Percentiles rank a stretch among this genome's conserved stretches.
phyloP scores from a whole-genome alignment of 1,140 invertebrate species.

The Drosophila arawakana region DNA sequence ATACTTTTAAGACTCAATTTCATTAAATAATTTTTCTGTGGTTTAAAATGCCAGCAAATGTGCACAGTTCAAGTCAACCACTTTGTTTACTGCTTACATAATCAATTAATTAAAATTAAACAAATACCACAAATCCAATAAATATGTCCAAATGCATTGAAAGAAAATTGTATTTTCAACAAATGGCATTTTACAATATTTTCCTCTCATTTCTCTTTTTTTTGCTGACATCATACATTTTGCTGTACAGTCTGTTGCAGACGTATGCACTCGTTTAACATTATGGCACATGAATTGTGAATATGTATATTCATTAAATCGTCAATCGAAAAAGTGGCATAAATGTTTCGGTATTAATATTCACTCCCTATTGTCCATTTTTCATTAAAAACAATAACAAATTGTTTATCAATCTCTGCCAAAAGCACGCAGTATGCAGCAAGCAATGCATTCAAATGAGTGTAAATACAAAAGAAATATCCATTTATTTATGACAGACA shows the following conservation, averaged over 20 bases:
- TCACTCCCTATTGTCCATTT: conserved; percentile 24
- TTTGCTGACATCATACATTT: neutral
- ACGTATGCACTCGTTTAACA: neutral
- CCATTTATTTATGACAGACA: conserved; percentile 10
- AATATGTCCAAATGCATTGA: conserved; percentile 5
- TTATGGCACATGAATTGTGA: conserved; percentile 8
- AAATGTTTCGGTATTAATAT: conserved; percentile 30
- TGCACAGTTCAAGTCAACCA: conserved; percentile 9
- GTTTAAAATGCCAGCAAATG: neutral
- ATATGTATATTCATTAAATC: neutral
- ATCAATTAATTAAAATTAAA: conserved; percentile 17
- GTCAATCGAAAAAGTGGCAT: conserved; percentile 12
- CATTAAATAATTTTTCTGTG: neutral
- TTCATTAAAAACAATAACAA: conserved; percentile 29
- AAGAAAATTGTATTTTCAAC: neutral
- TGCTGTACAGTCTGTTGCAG: conserved; percentile 6
- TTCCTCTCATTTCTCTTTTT: neutral
- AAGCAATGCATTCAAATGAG: conserved; percentile 46
- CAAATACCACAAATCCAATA: conserved; percentile 21
- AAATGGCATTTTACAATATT: conserved; percentile 17
- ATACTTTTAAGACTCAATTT: too few relatives aligned
- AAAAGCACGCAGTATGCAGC: conserved; percentile 31
- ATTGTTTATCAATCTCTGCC: conserved; percentile 45
- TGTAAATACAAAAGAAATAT: conserved; percentile 15
- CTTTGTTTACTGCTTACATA: neutral